A percentile compares a stretch with the other conserved stretches of the same genome.
phyloP scores from a whole-genome alignment of 2,797 vertebrate species.

The Lerista edwardsae region DNA sequence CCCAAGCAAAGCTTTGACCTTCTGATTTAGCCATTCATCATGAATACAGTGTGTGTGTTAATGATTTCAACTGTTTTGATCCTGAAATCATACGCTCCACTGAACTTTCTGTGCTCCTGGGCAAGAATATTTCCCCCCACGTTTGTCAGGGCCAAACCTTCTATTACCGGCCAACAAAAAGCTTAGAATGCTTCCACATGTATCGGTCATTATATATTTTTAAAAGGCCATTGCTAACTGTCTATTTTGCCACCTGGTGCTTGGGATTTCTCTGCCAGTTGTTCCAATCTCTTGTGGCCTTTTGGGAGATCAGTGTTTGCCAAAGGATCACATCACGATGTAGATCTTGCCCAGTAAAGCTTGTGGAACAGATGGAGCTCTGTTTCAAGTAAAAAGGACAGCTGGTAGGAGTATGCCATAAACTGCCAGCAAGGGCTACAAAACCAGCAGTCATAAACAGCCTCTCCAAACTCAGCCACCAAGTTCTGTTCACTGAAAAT shows the following conservation, averaged over 20 bases:
- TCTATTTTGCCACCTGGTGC: constrained; percentile 22
- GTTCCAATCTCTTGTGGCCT: constrained; percentile 22
- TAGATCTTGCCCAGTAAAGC: constrained; percentile 2
- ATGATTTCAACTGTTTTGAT: neutral
- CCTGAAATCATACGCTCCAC: neutral
- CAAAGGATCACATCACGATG: neutral
- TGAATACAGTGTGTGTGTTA: no score
- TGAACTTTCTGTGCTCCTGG: neutral
- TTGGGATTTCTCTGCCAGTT: constrained; percentile 15
- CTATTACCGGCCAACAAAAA: neutral
- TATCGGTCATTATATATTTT: neutral
- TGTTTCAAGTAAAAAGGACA: constrained; percentile 21
- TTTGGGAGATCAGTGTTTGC: constrained; percentile 8
- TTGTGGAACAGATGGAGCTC: constrained; percentile 22
- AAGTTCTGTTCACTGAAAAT: neutral
- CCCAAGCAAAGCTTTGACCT: no score
- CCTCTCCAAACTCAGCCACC: neutral
- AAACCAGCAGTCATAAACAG: constrained; percentile 2
- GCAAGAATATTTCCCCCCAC: neutral
- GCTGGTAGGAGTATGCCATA: constrained; percentile 7
- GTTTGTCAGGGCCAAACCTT: neutral
- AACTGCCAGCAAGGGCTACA: constrained; percentile 12
- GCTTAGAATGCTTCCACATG: neutral
- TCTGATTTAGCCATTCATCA: no score
- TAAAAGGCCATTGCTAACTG: neutral